Conservation (phyloP, 30 jellyfish, hydroid and myxozoan genomes). For the Chrysaora quinquecirrha region DNA sequence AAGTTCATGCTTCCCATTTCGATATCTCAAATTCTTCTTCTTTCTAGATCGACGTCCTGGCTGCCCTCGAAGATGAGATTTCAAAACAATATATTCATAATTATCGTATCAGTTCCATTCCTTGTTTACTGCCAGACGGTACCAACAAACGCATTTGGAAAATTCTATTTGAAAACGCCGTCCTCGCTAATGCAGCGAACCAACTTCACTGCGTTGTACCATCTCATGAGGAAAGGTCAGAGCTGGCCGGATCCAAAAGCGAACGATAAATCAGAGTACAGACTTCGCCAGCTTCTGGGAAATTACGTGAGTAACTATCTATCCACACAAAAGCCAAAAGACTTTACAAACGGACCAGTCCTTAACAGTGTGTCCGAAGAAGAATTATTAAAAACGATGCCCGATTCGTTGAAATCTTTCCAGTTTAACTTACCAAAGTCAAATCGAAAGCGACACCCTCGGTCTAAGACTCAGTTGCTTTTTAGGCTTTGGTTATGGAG, state of each 20-base stretch:
- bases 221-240: constrained; percentile 54
- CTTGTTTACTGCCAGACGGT: constrained; percentile 60
- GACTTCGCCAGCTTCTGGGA: constrained; percentile 56
- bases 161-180: constrained; percentile 57
- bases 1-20: too few species aligned
- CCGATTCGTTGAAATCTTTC: constrained; percentile 32
- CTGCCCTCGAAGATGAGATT: constrained; percentile 21
- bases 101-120: constrained; percentile 32
- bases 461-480: constrained; percentile 58
- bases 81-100: constrained; percentile 24
- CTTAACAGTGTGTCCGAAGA: constrained; percentile 37
- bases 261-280: constrained; percentile 36
- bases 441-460: constrained; percentile 44
- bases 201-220: constrained; percentile 63
- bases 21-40: too few species aligned
- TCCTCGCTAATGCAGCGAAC: constrained; percentile 39
- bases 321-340: constrained; percentile 56
- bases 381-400: constrained; percentile 62
- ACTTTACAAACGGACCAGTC: constrained; percentile 15
- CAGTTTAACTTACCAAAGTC: constrained; percentile 33
- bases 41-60: too few species aligned
- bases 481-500: constrained; percentile 66
- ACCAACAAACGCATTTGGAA: constrained; percentile 44
- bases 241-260: constrained; percentile 74
- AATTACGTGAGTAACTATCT: constrained; percentile 25